These are phyloP conservation scores for Ambastaia sidthimunki DNA, from an alignment of 2,797 vertebrate genomes.

Conservation along the genomic window DNA sequence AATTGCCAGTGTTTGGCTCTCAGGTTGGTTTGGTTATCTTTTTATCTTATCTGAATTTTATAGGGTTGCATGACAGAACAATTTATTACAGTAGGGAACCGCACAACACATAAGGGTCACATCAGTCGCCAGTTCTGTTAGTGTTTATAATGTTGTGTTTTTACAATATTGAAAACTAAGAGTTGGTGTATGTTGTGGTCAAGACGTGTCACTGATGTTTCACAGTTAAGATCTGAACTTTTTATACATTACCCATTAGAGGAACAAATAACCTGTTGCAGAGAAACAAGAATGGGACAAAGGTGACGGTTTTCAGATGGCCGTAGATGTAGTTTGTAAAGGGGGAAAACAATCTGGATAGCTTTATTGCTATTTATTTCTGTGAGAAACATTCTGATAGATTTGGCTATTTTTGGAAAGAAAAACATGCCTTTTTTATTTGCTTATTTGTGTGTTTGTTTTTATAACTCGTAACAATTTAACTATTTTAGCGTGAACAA, in stretches of 20 bases:
- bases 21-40: constrained; percentile 64
- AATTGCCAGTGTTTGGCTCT: constrained; percentile 34
- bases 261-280: constrained; percentile 15
- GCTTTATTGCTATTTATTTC: too few relatives aligned
- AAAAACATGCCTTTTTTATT: too few relatives aligned
- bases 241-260: constrained; percentile 19
- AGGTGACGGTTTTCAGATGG: background rate
- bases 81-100: constrained; percentile 59
- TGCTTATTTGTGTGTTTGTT: too few relatives aligned
- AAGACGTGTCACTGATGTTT: background rate
- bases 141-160: background rate
- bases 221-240: constrained; percentile 11
- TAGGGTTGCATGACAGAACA: constrained; percentile 45
- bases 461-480: too few relatives aligned
- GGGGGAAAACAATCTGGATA: too few relatives aligned
- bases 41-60: constrained; percentile 61
- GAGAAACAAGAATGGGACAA: background rate
- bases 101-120: constrained; percentile 37
- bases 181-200: constrained; percentile 47
- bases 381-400: too few relatives aligned
- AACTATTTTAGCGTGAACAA: too few relatives aligned
- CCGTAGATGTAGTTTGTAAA: too few relatives aligned
- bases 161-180: background rate
- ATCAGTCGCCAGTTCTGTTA: constrained; percentile 38
- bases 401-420: too few relatives aligned